Conservation (phyloP, 2,797 vertebrate genomes). For the Acanthopagrus latus region DNA sequence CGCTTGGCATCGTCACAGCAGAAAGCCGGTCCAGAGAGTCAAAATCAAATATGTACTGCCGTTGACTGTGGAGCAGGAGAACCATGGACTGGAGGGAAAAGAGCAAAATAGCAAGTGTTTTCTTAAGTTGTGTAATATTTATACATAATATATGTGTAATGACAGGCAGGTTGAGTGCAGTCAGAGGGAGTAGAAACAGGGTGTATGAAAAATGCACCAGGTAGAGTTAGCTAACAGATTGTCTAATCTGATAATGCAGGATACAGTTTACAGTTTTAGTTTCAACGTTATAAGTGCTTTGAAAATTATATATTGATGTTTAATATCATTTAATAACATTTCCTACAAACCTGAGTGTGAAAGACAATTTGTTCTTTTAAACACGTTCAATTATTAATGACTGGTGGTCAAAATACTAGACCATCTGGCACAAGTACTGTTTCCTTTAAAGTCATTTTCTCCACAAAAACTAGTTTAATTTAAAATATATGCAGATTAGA, state of each 20-base stretch:
- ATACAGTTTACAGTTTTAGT: neutral
- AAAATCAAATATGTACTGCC: slow-evolving; percentile 98
- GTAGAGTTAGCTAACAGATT: slow-evolving; percentile 5
- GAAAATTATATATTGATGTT: slow-evolving; percentile 5
- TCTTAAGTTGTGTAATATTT: slow-evolving; percentile 44
- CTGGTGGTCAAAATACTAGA: neutral
- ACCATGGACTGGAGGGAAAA: slow-evolving; percentile 93
- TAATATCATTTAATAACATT: neutral
- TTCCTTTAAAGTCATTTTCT: slow-evolving; percentile 15
- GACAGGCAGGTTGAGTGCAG: slow-evolving; percentile 17
- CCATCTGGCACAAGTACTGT: neutral
- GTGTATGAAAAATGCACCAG: slow-evolving; percentile 51
- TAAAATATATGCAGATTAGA: slow-evolving; percentile 52
- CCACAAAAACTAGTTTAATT: slow-evolving; percentile 65
- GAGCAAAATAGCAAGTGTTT: slow-evolving; percentile 48
- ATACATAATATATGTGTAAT: slow-evolving; percentile 52
- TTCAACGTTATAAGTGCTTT: neutral
- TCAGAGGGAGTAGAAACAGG: slow-evolving; percentile 25
- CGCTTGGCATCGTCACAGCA: slow-evolving; percentile 98
- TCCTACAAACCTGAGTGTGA: neutral
- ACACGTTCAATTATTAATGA: neutral
- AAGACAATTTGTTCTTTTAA: neutral
- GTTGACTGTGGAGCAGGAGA: slow-evolving; percentile 97
- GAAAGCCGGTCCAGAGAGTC: slow-evolving; percentile 95
- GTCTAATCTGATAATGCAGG: slow-evolving; percentile 8